Evolutionary conservation across 2,888 invertebrate species (phyloP), one percentile per base, ranked within the genome.

Genomic region (Lampropteryx suffumata): DNA sequence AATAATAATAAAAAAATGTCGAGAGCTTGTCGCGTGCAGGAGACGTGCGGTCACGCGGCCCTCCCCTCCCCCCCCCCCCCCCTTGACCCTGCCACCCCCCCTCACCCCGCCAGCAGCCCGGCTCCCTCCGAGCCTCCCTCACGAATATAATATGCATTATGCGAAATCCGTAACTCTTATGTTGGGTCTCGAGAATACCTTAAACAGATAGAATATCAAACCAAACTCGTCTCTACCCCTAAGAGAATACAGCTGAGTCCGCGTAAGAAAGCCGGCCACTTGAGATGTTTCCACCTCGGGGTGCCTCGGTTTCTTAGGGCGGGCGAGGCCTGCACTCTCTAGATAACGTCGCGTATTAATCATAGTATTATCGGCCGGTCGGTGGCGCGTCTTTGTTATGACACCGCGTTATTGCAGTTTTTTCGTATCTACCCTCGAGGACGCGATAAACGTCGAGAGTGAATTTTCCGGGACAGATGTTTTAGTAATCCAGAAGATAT

Each of bases 1-100:
- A 88, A 89, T 89, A 89, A 89, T 89, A 88, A 89, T 89, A 89
- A 89, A 89, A 89, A 89, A 89, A 88, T 86, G 88, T 88, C 79
- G 83, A 88, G 88, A 87, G 81, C 79, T 85, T 82, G 88, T 87
- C 89, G 89, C 87, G 88, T 88, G 89, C 85, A 85, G 81, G 82
- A 84, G 89, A 89, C 88, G 88, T 88, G 88, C 80, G 88, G 88
- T 86, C 88, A 82, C 84, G 84, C 82, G 81, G 70, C 62, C 75
- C 74, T 57, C 65, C 49, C 59, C 57, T 60, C 46, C 55, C 55
- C 45, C 50, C 57, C 35, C n/a, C 27, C 45, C 48, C 17, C 39
- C 33, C 49, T n/a, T n/a, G n/a, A 4, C 50, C 39, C 59, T 59
- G 59, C 58, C 67, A 60, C 63, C 51, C 62, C 51, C 67, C 57